These are phyloP conservation scores for Aldrovandia affinis DNA, from an alignment of 2,797 vertebrate genomes.

Conservation along the genomic window DNA sequence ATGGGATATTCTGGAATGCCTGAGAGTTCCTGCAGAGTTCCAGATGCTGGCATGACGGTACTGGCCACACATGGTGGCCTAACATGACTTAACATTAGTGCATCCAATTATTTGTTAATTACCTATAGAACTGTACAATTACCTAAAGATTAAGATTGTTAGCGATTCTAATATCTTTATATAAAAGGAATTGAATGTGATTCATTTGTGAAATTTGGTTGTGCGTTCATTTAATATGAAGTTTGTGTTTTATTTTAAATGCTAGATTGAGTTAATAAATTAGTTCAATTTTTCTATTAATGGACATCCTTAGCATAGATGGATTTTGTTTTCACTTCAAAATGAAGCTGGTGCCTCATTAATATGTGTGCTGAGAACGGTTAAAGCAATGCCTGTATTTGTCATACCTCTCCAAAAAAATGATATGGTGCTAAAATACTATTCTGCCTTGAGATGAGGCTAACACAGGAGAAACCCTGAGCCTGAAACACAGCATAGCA, in stretches of 20 bases:
- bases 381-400: not conserved
- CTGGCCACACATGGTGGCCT: too few species aligned
- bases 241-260: not conserved
- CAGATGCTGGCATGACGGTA: too few species aligned
- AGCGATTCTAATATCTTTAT: too few species aligned
- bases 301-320: not conserved
- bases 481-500: slow-evolving; percentile 4
- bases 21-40: too few species aligned
- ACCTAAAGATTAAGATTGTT: too few species aligned
- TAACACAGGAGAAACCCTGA: not conserved
- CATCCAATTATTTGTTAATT: too few species aligned
- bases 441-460: not conserved
- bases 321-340: not conserved
- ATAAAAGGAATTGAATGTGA: too few species aligned
- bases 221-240: not conserved
- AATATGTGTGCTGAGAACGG: not conserved
- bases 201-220: not conserved
- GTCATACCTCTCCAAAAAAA: not conserved
- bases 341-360: not conserved
- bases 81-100: too few species aligned
- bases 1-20: too few species aligned
- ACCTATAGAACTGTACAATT: too few species aligned
- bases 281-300: not conserved
- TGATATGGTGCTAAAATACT: not conserved
- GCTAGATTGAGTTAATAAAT: not conserved